phyloP scores from a whole-genome alignment of 92 coral and sea anemone genomes.

The Epizoanthus scotinus region DNA sequence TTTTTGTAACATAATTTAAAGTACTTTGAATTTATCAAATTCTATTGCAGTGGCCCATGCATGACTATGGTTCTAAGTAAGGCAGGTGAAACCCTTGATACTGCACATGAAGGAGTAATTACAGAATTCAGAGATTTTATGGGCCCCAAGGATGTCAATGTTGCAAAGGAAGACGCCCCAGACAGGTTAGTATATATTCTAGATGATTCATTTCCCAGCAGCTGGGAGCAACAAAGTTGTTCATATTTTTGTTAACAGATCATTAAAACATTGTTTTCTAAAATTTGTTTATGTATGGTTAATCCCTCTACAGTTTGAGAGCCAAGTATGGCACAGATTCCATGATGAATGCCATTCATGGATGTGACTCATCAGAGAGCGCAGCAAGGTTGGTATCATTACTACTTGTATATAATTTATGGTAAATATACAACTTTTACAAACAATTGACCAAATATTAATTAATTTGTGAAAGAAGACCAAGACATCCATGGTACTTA shows the following conservation, averaged over 20 bases:
- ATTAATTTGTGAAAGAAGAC: no score
- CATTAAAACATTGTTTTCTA: not conserved
- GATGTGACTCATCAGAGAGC: conserved; percentile 94
- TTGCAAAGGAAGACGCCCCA: conserved; percentile 98
- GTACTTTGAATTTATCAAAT: not conserved
- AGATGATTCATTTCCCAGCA: not conserved
- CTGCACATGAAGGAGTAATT: conserved; percentile 76
- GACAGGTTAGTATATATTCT: conserved; percentile 63
- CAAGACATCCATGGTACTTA: no score
- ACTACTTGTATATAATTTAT: no score
- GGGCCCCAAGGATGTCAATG: conserved; percentile 97
- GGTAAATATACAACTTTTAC: no score
- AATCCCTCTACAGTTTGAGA: conserved; percentile 64
- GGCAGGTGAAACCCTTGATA: conserved; percentile 77
- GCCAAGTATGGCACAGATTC: conserved; percentile 98
- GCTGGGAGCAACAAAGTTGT: no score
- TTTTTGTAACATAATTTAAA: no score
- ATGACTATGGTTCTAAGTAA: conserved; percentile 92
- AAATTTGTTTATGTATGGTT: not conserved
- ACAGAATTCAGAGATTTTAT: conserved; percentile 90
- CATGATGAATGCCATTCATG: conserved; percentile 96
- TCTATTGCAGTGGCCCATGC: conserved; percentile 83
- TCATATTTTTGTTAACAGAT: no score
- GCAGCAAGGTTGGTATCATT: conserved; percentile 84
- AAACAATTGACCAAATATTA: no score